A percentile compares a stretch with the other conserved stretches of the same genome.
phyloP scores from a whole-genome alignment of 2,113 vertebrate species.

The Onychorhynchus coronatus region DNA sequence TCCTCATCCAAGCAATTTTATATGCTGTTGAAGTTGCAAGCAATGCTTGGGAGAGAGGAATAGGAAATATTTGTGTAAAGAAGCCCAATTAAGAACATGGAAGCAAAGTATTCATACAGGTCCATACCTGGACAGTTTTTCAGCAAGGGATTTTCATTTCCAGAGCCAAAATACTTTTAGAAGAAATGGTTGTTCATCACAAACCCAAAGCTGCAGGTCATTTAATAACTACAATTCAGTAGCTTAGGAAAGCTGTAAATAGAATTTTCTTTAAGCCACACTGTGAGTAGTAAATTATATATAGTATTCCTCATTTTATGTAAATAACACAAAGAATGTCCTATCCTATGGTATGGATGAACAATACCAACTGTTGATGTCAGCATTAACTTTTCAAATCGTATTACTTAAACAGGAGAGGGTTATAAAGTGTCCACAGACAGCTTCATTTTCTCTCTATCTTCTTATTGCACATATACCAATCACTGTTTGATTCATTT shows the following conservation, averaged over 20 bases:
- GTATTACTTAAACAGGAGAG: slow-evolving; percentile 23
- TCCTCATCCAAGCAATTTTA: not conserved
- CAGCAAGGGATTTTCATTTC: not conserved
- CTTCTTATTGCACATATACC: not conserved
- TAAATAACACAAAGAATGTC: slow-evolving; percentile 33
- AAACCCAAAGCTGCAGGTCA: not conserved
- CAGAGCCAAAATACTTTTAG: not conserved
- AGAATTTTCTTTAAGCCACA: not conserved
- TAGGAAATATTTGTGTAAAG: not conserved
- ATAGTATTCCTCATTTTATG: slow-evolving; percentile 11
- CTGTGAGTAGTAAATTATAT: slow-evolving; percentile 16
- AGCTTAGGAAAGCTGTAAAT: not conserved
- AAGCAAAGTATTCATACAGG: not conserved
- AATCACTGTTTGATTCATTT: slow-evolving; percentile 58
- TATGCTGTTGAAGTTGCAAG: not conserved
- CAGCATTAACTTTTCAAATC: slow-evolving; percentile 50
- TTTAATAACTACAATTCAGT: not conserved
- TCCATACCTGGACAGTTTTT: not conserved
- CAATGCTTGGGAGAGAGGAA: not conserved
- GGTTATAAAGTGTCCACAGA: not conserved
- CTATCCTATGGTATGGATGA: not conserved
- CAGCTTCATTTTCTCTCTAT: not conserved
- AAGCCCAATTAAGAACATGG: not conserved
- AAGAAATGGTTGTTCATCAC: not conserved
- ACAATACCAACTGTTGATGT: slow-evolving; percentile 49